Conservation (phyloP, 2,888 invertebrate species). For the Serrognathus titanus region DNA sequence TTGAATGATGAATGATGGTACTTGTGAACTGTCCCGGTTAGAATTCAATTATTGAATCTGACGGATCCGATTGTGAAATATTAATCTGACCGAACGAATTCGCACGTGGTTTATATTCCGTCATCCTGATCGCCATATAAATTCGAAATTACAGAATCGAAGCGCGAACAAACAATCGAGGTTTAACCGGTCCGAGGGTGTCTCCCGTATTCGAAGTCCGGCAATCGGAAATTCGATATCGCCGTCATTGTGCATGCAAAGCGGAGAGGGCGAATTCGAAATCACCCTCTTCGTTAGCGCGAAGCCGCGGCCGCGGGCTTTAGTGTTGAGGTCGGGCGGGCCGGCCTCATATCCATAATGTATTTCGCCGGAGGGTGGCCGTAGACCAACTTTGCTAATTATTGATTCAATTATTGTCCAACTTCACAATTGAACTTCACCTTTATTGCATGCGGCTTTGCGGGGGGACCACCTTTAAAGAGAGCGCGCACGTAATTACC, state of each 20-base stretch:
- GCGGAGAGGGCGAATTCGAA: neutral
- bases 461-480: neutral
- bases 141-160: constrained; percentile 12
- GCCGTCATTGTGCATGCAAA: neutral
- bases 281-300: neutral
- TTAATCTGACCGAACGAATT: no score
- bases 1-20: no score
- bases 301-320: neutral
- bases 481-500: neutral
- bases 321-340: neutral
- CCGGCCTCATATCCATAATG: constrained; percentile 19
- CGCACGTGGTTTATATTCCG: no score
- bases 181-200: neutral
- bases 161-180: neutral
- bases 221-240: constrained; percentile 3
- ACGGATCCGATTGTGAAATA: no score
- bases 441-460: constrained; percentile 14
- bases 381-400: constrained; percentile 23
- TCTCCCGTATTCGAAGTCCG: neutral
- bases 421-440: constrained; percentile 25
- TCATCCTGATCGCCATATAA: constrained; percentile 7
- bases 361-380: constrained; percentile 18
- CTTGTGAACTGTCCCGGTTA: no score
- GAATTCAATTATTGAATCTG: no score
- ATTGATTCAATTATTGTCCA: constrained; percentile 27